Percentiles rank a stretch among this genome's conserved stretches.
Conservation (phyloP, 2,797 vertebrate species). For the Sebastes cheni region DNA sequence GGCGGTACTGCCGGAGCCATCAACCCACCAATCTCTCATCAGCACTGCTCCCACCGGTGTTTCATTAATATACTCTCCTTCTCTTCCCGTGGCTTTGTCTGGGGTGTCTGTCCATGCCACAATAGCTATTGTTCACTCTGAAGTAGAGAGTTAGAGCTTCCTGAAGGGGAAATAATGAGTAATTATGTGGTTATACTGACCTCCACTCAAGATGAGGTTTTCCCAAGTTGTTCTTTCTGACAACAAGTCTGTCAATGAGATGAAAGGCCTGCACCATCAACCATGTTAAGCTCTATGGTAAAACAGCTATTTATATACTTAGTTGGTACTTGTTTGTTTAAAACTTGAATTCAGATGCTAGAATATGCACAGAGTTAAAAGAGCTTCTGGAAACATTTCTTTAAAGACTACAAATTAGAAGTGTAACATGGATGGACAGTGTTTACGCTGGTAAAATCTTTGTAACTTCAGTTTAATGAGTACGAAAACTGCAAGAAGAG, state of each 20-base stretch:
- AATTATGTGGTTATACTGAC: constrained; percentile 51
- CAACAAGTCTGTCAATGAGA: constrained; percentile 10
- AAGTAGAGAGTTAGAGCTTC: constrained; percentile 19
- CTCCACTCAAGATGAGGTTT: constrained; percentile 25
- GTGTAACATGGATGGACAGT: not conserved
- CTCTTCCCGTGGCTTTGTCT: constrained; percentile 46
- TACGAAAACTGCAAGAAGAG: not conserved
- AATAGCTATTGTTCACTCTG: constrained; percentile 49
- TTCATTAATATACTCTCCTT: constrained; percentile 54
- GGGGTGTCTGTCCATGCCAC: constrained; percentile 47
- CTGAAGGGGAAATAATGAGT: constrained; percentile 40
- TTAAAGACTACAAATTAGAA: not conserved
- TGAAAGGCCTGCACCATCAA: constrained; percentile 6
- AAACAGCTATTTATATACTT: not conserved
- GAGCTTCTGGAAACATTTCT: not conserved
- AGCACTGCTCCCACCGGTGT: constrained; percentile 41
- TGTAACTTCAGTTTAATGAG: not conserved
- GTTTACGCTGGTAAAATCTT: not conserved
- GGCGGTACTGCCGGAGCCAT: constrained; percentile 44
- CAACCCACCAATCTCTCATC: constrained; percentile 69
- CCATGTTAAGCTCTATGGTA: not conserved
- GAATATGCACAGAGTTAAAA: not conserved
- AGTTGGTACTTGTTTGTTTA: not conserved
- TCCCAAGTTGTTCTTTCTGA: constrained; percentile 15
- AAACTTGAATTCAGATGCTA: not conserved